These are phyloP conservation scores for Megaustenia siamemsis DNA, from an alignment of 2,888 invertebrate species.

Conservation along the genomic window DNA sequence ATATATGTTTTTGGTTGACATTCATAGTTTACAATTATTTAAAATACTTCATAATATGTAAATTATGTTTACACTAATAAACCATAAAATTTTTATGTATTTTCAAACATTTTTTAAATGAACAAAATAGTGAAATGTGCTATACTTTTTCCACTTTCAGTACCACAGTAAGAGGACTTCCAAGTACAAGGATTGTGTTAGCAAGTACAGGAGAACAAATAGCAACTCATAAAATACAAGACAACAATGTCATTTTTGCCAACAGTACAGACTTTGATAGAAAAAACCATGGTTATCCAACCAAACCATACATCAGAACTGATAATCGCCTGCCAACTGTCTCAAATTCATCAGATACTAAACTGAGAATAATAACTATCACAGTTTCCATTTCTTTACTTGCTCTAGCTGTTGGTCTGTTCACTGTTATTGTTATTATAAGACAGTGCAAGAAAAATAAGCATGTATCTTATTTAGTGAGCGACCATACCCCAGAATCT, in stretches of 20 bases:
- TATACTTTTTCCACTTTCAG: background rate
- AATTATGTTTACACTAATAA: no score
- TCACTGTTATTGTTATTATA: constrained; percentile 23
- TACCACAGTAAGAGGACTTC: background rate
- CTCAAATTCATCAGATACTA: constrained; percentile 26
- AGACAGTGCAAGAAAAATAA: constrained; percentile 32
- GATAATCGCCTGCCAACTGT: constrained; percentile 50
- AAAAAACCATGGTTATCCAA: constrained; percentile 11
- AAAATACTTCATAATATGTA: no score
- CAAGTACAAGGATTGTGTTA: background rate
- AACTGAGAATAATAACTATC: constrained; percentile 50
- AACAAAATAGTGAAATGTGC: no score
- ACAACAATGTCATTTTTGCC: background rate
- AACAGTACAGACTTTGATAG: background rate
- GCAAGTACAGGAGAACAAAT: background rate
- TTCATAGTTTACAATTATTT: no score
- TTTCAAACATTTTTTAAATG: no score
- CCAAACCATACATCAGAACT: background rate
- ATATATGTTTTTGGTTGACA: no score
- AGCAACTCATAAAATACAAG: no score
- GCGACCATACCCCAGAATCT: constrained; percentile 13
- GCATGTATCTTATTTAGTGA: background rate
- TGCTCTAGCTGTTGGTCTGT: constrained; percentile 51
- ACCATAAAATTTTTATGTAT: no score
- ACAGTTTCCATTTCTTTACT: constrained; percentile 53